Evolutionary conservation across 2,888 invertebrate genomes (phyloP), one percentile per base, ranked within the genome.

Genomic region (Omphaloscelis lunosa): DNA sequence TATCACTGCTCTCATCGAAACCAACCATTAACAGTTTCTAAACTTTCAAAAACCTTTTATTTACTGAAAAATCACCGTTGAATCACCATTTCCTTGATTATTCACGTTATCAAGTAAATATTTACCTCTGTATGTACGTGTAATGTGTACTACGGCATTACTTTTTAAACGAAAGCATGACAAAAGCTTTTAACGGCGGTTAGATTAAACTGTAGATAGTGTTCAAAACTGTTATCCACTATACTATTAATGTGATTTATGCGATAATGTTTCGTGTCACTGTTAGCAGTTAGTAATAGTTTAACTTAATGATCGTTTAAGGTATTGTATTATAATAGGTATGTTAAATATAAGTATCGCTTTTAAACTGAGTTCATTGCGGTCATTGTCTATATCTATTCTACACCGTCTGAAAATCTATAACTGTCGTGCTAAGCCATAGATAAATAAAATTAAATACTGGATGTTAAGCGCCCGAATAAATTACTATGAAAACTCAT

Each of bases 141-240:
- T 45, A 59, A 45, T 45, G 45, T 51, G 39, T 79, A 67, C 68
- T 72, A 65, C 73, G 56, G 56, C 67, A 45, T 84, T 83, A 80
- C 62, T 48, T 72, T 72, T 73, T 27, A 53, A 84, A 68, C 23
- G 23, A 72, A 83, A 76, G 58, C 81, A 88, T 80, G 84, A 88
- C 86, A 75, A 87, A 90, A 87, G 91, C 91, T 91, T 91, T 91
- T 88, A 45, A 90, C 76, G 51, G 63, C 29, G 51, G 53, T 61
- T 39, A 80, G 89, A 88, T 85, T 84, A 75, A 75, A 85, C 70
- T 41, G 23, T 27, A 75, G 86, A 85, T 84, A 83, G 41, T 34
- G 56, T 53, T 53, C 27, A 56, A 69, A 82, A 85, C 74, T 72
- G 48, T 75, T 72, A 72, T 45, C 39, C 51, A 70, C 56, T 53